phyloP scores from a whole-genome alignment of 2,113 vertebrate genomes.

The Glaucomys volans region DNA sequence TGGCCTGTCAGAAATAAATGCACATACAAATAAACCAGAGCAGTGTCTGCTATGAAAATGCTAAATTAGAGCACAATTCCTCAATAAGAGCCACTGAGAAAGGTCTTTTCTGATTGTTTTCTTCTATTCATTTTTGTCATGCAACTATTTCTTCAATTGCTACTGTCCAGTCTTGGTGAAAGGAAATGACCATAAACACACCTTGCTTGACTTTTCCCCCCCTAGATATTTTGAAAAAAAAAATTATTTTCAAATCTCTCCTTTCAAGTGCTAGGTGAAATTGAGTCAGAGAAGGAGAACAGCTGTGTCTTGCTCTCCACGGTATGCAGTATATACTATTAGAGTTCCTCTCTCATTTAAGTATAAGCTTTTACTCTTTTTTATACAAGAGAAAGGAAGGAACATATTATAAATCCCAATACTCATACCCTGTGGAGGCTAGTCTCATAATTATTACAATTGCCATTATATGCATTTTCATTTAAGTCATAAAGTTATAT shows the following conservation, averaged over 20 bases:
- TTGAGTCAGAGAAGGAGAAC: conserved; percentile 61
- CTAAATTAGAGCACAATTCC: conserved; percentile 69
- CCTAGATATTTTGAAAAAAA: not conserved
- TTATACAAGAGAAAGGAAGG: not conserved
- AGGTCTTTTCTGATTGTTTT: conserved; percentile 59
- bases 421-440: conserved; percentile 2
- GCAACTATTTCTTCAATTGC: conserved; percentile 74
- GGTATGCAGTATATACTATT: conserved; percentile 27
- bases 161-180: conserved; percentile 47
- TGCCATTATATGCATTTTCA: conserved; percentile 37
- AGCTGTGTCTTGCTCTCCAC: conserved; percentile 49
- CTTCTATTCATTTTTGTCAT: conserved; percentile 79
- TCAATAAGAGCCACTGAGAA: conserved; percentile 61
- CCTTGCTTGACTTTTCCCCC: not conserved
- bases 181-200: conserved; percentile 55
- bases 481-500: conserved; percentile 50
- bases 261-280: conserved; percentile 45
- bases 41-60: conserved; percentile 41
- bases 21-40: conserved; percentile 55
- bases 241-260: conserved; percentile 13
- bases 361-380: not conserved
- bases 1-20: conserved; percentile 74
- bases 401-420: not conserved
- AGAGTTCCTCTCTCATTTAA: not conserved
- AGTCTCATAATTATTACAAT: not conserved